These are phyloP conservation scores for Zaprionus kolodkinae DNA, from an alignment of 1,140 invertebrate genomes.

Conservation along the genomic window DNA sequence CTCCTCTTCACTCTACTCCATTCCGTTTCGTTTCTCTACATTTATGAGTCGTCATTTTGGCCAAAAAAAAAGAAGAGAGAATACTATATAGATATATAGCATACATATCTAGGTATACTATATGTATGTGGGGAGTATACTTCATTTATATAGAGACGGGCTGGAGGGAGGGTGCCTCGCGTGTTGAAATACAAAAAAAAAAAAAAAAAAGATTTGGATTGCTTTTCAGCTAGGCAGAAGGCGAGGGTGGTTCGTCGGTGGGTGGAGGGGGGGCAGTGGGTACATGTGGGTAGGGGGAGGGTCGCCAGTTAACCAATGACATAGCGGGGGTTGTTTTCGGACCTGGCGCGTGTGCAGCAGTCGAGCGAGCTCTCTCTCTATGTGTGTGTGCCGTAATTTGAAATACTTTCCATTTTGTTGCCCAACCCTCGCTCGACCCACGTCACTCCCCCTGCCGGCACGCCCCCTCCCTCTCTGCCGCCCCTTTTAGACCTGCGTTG, in stretches of 20 bases:
- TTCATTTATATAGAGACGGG: not conserved
- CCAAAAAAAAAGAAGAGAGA: conserved; percentile 27
- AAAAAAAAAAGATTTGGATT: conserved; percentile 55
- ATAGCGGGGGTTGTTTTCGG: conserved; percentile 60
- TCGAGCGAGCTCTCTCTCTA: conserved; percentile 9
- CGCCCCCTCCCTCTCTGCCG: conserved; percentile 1
- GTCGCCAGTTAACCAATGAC: conserved; percentile 74
- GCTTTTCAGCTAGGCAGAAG: conserved; percentile 52
- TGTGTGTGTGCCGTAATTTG: conserved; percentile 67
- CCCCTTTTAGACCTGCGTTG: conserved; percentile 9
- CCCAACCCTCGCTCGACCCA: conserved; percentile 19
- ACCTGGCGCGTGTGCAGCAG: conserved; percentile 46
- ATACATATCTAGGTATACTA: conserved; percentile 5
- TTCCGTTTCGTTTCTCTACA: conserved; percentile 47
- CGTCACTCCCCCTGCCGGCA: conserved; percentile 6
- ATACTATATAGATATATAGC: conserved; percentile 26
- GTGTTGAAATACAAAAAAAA: conserved; percentile 66
- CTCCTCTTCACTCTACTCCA: too few species aligned
- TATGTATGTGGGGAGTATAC: not conserved
- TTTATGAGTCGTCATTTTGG: conserved; percentile 77
- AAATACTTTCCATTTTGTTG: conserved; percentile 82
- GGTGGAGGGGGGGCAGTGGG: too few species aligned
- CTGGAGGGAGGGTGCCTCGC: conserved; percentile 42
- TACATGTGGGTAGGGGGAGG: too few species aligned
- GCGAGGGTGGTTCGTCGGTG: not conserved